Base-by-base conservation (phyloP, 2,113 vertebrate genomes). In the Hiodon alosoides region DNA sequence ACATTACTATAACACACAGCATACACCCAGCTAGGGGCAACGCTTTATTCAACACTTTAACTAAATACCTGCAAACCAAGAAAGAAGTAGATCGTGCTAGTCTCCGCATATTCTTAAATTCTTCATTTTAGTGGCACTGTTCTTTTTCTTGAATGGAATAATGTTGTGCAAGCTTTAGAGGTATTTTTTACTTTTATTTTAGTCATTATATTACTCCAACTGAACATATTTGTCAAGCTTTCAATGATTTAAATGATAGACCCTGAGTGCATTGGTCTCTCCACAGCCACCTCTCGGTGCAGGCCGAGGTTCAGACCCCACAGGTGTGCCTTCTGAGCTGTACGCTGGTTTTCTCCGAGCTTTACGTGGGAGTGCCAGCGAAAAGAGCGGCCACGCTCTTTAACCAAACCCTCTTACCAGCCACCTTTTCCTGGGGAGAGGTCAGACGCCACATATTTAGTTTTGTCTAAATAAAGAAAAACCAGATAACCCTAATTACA, bases 401-500 rank as follows among this genome's bases (percentile, higher is more conserved):
- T 83, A 98, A 98, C 76, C 95, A 94, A 85, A 98, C 91, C 0
- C 84, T 89, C 53, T 91, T 99, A 79, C 92, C 94, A 46, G 77
- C 94, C 58, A 76, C 72, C 75, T 99, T 94, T 86, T 87, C 79
- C 10, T 99, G 96, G 96, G 86, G 79, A 77, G 83, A 88, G 88
- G 93, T 94, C 80, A 85, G 80, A 31, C 8, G 16, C 52, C 59
- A 47, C 55, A 52, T n/a, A n/a, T 1, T 57, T 1, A 6, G 11
- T 6, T 6, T 8, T 57, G 55, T 8, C 6, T 57, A 11, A 57
- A 8, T 6, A 6, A 8, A 6, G 11, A 8, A 57, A 8, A 8
- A 8, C 11, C 11, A 59, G 58, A 14, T 59, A 9, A 9, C 14
- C 7, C 3, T 8, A 59, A 9, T 4, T 6, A 9, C 7, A 59